Conservation (phyloP, 2,888 invertebrate genomes). For the Noctua pronuba region DNA sequence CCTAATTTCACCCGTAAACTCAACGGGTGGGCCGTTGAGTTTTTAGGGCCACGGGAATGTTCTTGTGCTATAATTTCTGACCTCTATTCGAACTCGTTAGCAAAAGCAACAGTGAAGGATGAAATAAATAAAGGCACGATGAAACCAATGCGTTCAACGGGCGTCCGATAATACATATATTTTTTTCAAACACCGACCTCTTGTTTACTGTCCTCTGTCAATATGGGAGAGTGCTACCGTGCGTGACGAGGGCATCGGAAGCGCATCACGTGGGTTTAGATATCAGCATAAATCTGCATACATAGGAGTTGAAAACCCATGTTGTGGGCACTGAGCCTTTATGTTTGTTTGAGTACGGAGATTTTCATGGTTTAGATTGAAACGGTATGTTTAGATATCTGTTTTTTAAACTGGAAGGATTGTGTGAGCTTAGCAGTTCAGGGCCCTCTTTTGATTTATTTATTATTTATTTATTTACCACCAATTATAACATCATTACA, state of each 20-base stretch:
- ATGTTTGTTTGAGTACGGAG: not conserved
- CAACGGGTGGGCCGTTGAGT: no score
- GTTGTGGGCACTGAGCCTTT: not conserved
- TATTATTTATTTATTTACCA: no score
- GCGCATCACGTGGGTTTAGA: not conserved
- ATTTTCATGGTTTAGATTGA: not conserved
- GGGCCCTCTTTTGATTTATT: not conserved
- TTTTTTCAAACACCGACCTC: not conserved
- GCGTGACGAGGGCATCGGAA: not conserved
- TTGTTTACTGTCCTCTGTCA: not conserved
- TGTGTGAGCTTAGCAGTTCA: not conserved
- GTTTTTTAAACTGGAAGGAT: not conserved
- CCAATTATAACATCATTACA: no score
- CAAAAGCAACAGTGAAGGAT: not conserved
- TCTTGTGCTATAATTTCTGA: not conserved
- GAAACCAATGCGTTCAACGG: not conserved
- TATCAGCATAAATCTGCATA: conserved; percentile 8
- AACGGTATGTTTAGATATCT: not conserved
- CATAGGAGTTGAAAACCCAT: not conserved
- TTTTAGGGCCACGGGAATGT: not conserved
- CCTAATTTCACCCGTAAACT: not conserved
- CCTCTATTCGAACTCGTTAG: not conserved
- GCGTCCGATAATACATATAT: no score
- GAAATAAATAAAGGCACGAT: not conserved
- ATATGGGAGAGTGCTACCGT: not conserved